phyloP scores from a whole-genome alignment of 53 echinoderm and acorn worm species.

The Antedon mediterranea region DNA sequence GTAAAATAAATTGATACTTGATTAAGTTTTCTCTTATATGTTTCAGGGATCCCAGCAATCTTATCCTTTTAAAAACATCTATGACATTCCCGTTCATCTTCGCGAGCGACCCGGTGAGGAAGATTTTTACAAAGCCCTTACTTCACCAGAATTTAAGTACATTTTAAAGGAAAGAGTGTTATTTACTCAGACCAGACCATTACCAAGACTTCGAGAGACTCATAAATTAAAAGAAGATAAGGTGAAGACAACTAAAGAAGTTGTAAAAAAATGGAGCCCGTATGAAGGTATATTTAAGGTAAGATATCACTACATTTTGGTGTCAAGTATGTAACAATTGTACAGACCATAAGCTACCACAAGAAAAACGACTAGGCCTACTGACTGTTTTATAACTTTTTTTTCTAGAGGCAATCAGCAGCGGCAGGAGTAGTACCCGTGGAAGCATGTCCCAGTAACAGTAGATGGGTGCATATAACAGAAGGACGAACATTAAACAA shows the following conservation, averaged over 20 bases:
- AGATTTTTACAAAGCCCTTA: not conserved
- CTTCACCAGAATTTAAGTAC: not conserved
- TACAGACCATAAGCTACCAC: too few species aligned
- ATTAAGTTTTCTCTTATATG: too few species aligned
- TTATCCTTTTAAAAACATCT: not conserved
- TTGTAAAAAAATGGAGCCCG: not conserved
- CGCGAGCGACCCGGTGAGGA: not conserved
- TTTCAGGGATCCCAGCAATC: too few species aligned
- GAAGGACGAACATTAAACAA: not conserved
- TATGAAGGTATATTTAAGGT: not conserved
- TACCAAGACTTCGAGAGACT: not conserved
- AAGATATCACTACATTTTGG: too few species aligned
- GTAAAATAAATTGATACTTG: too few species aligned
- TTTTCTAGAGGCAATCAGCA: not conserved
- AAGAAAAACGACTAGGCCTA: too few species aligned
- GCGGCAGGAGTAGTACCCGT: not conserved
- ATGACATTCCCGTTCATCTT: not conserved
- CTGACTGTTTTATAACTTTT: too few species aligned
- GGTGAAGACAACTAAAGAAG: not conserved
- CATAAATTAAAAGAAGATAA: not conserved
- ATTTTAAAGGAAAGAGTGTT: not conserved
- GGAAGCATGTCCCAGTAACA: not conserved
- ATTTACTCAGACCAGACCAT: not conserved
- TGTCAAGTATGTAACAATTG: too few species aligned
- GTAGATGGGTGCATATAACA: not conserved